phyloP scores from a whole-genome alignment of 2,888 invertebrate genomes.

The Uloborus plumipes region DNA sequence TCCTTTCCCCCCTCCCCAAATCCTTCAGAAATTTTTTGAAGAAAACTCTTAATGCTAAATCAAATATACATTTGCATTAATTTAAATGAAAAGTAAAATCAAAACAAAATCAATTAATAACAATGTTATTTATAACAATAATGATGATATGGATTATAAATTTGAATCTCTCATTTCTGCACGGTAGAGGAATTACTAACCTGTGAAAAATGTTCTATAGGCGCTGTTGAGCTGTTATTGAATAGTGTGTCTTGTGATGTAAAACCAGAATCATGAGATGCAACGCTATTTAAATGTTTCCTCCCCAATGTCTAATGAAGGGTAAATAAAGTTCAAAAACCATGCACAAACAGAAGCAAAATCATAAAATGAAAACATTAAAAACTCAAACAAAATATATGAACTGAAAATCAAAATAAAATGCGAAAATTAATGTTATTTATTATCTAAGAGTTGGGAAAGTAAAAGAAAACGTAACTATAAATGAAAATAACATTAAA shows the following conservation, averaged over 20 bases:
- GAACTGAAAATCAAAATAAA: neutral
- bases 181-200: slow-evolving; percentile 11
- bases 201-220: slow-evolving; percentile 50
- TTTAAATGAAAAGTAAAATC: neutral
- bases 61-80: neutral
- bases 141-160: neutral
- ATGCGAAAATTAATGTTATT: neutral
- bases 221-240: slow-evolving; percentile 23
- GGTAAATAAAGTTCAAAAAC: slow-evolving; percentile 21
- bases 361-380: neutral
- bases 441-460: neutral
- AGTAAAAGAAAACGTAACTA: neutral
- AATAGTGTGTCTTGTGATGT: slow-evolving; percentile 81
- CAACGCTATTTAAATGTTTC: slow-evolving; percentile 69
- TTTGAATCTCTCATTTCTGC: neutral
- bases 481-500: too few relatives aligned
- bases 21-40: too few relatives aligned
- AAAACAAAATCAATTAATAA: neutral
- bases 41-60: too few relatives aligned
- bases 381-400: neutral
- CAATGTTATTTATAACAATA: neutral
- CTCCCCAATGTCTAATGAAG: slow-evolving; percentile 48
- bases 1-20: too few relatives aligned
- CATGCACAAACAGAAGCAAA: slow-evolving; percentile 27
- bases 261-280: slow-evolving; percentile 86